Evolutionary conservation across 2,113 vertebrate genomes (phyloP), one percentile per base, ranked within the genome.

Genomic region (Tetrao urogallus): DNA sequence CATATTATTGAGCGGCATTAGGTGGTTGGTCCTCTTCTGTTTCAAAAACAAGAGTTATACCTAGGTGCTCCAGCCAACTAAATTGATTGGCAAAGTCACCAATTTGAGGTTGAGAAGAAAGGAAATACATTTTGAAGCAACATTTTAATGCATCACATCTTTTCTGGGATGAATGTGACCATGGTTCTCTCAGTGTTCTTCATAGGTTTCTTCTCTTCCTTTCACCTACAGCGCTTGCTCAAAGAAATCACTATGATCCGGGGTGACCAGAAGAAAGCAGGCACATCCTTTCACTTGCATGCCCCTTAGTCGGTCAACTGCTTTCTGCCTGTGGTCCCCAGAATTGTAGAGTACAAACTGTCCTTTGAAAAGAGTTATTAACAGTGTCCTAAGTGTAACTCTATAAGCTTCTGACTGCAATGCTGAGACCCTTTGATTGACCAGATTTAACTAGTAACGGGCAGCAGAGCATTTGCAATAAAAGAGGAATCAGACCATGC

Each of bases 251-350:
- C 10, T 54, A 4, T 42, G 70, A 40, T 20, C 34, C 71, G 38
- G 11, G 30, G 6, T 74, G 69, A 7, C 56, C 58, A 70, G 71
- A 75, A 50, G 57, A 78, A 73, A 43, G 34, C 7, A 4, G 1
- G 3, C 19, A 14, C 43, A 45, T 3, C 6, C 7, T 17, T 81
- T 58, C 2, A 2, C 8, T 92, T 52, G 30, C 0, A 0, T n/a
- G 7, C 34, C 86, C 36, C 71, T 88, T 88, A 75, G 20, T 22
- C 54, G 77, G 43, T 9, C 63, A 40, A 1, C 24, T 77, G 76
- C 36, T 56, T 88, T 60, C 10, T 22, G 6, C 6, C 5, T 12
- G 15, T 30, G 20, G 5, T 79, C 8, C 10, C 13, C 2, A 6
- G 47, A 73, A 90, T 4, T 2, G 15, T 1, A 6, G 25, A 40